Evolutionary conservation across 2,888 invertebrate species (phyloP), one percentile per base, ranked within the genome.

Genomic region (Megalurothrips usitatus): DNA sequence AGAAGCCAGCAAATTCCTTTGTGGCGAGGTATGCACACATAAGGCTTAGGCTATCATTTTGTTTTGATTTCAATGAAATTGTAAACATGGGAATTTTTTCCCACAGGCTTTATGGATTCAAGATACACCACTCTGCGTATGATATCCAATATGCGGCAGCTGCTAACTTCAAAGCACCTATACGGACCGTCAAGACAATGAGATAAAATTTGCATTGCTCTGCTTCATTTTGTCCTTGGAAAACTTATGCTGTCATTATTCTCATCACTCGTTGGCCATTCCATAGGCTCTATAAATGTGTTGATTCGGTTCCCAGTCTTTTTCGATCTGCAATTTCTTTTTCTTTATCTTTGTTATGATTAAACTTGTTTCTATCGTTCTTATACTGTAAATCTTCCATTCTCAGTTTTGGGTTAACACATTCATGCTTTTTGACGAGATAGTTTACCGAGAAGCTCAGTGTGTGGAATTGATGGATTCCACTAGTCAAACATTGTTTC

Each of bases 101-200:
- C 90, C 91, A 43, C 91, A 98, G 99, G 90, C 91, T 99, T 89
- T 99, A 99, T 90, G 99, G 99, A 85, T 97, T 97, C 90, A 99
- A 99, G 93, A 99, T 99, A 89, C 99, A 99, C 89, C 97, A 97
- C 84, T 90, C 97, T 89, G 99, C 99, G 85, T 99, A 99, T 92
- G 97, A 98, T 90, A 94, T 99, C 87, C 98, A 99, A 89, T 95
- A 96, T 88, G 95, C 96, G 89, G 94, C 96, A 84, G 95, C 96
- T 84, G 93, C 94, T 83, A 96, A 95, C 89, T 96, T 96, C 90
- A 97, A 97, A 90, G 93, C 95, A 86, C 96, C 96, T 84, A 90
- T 96, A 87, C 92, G 97, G 89, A 91, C 93, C 86, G 91, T 96
- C 89, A 93, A 93, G 88, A 75, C 68, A 1, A 95, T 75, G 68